Conservation (phyloP, 2,888 invertebrate genomes). For the Synergus itoensis region DNA sequence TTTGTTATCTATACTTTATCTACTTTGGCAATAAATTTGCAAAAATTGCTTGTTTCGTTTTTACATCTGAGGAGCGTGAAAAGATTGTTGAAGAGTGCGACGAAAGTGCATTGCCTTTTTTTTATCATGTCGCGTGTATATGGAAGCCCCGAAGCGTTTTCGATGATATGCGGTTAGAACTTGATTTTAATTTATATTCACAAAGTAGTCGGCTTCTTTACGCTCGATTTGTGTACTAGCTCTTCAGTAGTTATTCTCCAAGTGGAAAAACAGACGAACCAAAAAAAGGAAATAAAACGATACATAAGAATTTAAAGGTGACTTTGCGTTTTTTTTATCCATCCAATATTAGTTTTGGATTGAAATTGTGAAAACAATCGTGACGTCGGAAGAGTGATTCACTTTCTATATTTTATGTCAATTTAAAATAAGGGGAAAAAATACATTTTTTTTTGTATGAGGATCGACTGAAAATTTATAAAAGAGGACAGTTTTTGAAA, state of each 20-base stretch:
- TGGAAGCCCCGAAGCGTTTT: background rate
- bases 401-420: background rate
- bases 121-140: conserved; percentile 9
- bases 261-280: background rate
- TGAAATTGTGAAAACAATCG: background rate
- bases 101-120: conserved; percentile 22
- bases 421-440: no score
- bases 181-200: conserved; percentile 19
- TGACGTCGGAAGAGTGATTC: background rate
- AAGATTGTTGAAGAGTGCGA: background rate
- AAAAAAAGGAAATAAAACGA: background rate
- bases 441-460: no score
- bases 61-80: background rate
- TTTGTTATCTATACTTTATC: background rate
- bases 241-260: background rate
- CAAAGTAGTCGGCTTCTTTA: background rate
- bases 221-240: background rate
- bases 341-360: background rate
- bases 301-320: background rate
- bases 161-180: background rate
- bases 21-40: no score
- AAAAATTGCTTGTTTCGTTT: background rate
- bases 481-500: no score
- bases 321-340: background rate
- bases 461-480: no score